phyloP scores from a whole-genome alignment of 2,888 invertebrate genomes.

The Nasonia oneida region DNA sequence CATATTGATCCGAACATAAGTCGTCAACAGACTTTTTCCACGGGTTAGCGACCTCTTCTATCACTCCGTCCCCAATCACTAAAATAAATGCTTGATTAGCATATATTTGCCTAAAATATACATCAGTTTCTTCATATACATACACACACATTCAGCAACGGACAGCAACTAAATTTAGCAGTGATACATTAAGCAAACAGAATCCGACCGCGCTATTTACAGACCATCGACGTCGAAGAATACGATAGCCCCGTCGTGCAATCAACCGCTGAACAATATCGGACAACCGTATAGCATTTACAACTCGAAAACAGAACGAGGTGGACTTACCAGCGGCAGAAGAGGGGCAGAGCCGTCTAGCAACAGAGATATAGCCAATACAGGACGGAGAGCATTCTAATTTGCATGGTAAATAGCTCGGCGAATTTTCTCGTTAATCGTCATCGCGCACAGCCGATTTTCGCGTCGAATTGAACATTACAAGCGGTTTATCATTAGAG shows the following conservation, averaged over 20 bases:
- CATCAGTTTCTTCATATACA: background rate
- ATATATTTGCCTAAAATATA: background rate
- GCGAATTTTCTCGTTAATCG: slow-evolving; percentile 57
- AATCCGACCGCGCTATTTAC: background rate
- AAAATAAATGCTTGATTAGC: slow-evolving; percentile 1
- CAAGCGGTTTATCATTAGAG: slow-evolving; percentile 16
- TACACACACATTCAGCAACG: background rate
- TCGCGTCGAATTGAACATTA: slow-evolving; percentile 14
- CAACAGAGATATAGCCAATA: slow-evolving; percentile 13
- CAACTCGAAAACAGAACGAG: slow-evolving; percentile 6
- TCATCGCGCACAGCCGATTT: slow-evolving; percentile 30
- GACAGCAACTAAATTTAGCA: background rate
- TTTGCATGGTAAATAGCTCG: slow-evolving; percentile 53
- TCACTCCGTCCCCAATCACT: background rate
- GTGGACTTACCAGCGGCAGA: background rate
- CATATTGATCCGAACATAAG: background rate
- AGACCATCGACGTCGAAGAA: background rate
- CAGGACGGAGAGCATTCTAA: slow-evolving; percentile 9
- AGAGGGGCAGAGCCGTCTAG: background rate
- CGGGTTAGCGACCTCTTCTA: too few relatives aligned
- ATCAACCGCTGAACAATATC: background rate
- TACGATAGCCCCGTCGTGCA: background rate
- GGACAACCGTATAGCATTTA: background rate
- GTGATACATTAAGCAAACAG: background rate
- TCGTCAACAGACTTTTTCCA: too few relatives aligned